Base-by-base conservation (phyloP, 2,888 invertebrate genomes). In the Polydesmus complanatus region DNA sequence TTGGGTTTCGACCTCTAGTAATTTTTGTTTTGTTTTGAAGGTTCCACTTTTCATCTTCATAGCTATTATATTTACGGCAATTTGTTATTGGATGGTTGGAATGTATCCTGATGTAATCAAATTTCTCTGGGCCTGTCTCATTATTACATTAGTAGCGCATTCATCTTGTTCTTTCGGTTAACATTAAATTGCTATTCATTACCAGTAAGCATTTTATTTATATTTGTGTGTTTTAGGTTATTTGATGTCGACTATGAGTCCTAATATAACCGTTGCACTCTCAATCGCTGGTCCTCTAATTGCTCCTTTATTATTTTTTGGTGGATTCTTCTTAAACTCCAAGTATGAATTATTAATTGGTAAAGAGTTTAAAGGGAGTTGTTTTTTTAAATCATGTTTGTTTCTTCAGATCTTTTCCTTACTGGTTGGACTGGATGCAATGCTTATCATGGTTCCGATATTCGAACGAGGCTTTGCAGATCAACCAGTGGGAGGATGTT, bases 301-400 rank as follows among this genome's bases (percentile, higher is more conserved):
- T 66, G 89, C 96, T 63, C 95, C 96, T 0, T 87, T 95, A 73
- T 79, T 96, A 75, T 77, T 97, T 21, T 96, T 97, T 72, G 95
- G 95, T 62, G 96, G 96, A 52, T 94, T 92, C 79, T 94, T 94
- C 76, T 78, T 96, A 51, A 95, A 95, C 72, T 83, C 87, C 23
- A 86, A 84, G 84, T 89, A 78, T 79, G 80, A 75, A 61, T 50
- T 21, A 8, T 3, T 8, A 37, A 26, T 53, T 22, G 11, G 8
- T 47, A 47, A 21, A 47, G 37, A 47, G 19, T 8, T 14, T 18
- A 48, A 48, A 14, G 11, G 48, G 18, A 48, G 18, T 52, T 19
- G n/a, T n/a, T n/a, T n/a, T n/a, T n/a, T 19, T 48, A 1, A 58
- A 53, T 50, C 25, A n/a, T 58, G 56, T 11, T 57, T n/a, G n/a